A percentile compares a stretch with the other conserved stretches of the same genome.
phyloP scores from a whole-genome alignment of 2,113 vertebrate species.

The Columbina picui region DNA sequence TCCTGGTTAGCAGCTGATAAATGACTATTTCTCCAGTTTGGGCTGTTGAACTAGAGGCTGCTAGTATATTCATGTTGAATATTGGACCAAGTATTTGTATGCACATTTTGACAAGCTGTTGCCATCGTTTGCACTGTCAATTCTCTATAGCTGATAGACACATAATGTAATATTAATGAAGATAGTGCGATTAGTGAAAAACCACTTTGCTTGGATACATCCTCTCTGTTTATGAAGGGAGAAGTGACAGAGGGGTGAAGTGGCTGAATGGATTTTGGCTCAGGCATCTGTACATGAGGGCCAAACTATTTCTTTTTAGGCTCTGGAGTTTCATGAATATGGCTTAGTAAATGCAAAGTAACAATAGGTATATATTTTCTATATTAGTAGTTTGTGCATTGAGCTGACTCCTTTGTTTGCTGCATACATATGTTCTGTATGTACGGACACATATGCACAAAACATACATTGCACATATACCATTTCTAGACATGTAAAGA shows the following conservation, averaged over 20 bases:
- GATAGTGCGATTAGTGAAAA: constrained; percentile 1
- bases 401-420: background rate
- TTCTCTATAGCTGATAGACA: background rate
- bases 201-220: background rate
- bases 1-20: background rate
- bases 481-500: background rate
- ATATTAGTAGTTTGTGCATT: background rate
- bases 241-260: background rate
- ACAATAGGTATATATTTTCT: background rate
- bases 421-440: background rate
- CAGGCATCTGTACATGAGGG: background rate
- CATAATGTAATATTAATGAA: constrained; percentile 20
- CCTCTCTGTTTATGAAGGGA: background rate
- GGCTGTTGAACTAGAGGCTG: background rate
- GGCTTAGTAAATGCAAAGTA: background rate
- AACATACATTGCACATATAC: background rate
- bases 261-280: background rate
- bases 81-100: background rate
- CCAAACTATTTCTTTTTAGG: background rate
- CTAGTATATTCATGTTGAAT: background rate
- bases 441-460: rapidly evolving
- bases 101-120: constrained; percentile 3
- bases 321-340: background rate
- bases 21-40: background rate
- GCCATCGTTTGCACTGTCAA: background rate